Evolutionary conservation across 2,113 vertebrate species (phyloP).

Genomic region (Anguilla rostrata): DNA sequence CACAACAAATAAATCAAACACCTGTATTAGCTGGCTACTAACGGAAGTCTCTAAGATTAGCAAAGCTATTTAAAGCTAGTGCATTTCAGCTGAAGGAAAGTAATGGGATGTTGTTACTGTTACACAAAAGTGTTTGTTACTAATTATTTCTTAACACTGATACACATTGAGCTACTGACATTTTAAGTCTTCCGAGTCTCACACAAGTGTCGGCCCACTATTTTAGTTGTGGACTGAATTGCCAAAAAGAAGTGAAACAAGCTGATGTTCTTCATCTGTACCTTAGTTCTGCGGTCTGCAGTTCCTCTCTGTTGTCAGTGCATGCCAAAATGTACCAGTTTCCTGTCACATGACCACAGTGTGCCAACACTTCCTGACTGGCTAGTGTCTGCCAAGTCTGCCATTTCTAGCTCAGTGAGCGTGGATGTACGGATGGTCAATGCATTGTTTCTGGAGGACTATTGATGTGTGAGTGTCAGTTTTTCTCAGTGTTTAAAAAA

Average conservation of each 20-base stretch:
- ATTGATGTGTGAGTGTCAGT: neutral
- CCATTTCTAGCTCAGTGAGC: neutral
- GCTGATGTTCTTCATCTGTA: no score
- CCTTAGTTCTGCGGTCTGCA: neutral
- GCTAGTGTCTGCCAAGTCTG: neutral
- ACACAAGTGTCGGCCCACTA: neutral
- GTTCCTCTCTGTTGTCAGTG: neutral
- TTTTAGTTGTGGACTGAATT: neutral
- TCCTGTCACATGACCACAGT: neutral
- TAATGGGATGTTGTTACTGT: neutral
- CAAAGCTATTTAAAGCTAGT: neutral
- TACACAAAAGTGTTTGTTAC: neutral
- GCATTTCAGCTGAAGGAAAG: neutral
- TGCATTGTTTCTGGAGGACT: neutral
- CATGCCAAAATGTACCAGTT: neutral
- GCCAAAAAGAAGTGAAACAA: neutral
- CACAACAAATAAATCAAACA: neutral
- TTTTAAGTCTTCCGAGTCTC: neutral
- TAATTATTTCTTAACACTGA: neutral
- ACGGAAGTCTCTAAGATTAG: neutral
- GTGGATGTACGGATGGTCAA: neutral
- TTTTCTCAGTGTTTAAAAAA: neutral
- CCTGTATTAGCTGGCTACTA: neutral
- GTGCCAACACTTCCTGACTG: constrained; percentile 7
- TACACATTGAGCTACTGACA: no score